These are phyloP conservation scores for Aphyosemion australe DNA, from an alignment of 2,113 vertebrate species.

Conservation along the genomic window DNA sequence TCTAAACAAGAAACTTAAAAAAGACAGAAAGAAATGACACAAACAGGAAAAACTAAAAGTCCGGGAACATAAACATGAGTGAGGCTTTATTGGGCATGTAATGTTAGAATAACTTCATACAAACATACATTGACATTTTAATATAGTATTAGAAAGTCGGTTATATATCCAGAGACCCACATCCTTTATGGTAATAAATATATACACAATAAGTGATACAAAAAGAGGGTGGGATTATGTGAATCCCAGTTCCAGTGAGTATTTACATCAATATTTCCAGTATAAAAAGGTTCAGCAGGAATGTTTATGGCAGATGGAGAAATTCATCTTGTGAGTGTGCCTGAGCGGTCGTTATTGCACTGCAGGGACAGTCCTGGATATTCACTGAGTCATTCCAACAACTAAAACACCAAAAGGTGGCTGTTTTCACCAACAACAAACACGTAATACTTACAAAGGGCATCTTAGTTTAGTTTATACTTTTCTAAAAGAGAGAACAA, in stretches of 20 bases:
- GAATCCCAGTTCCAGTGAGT: constrained; percentile 36
- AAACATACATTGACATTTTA: constrained; percentile 70
- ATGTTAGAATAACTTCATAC: constrained; percentile 66
- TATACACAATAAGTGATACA: constrained; percentile 80
- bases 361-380: constrained; percentile 44
- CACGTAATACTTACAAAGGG: constrained; percentile 67
- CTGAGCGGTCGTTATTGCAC: constrained; percentile 62
- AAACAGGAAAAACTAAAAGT: too few species aligned
- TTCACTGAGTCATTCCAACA: constrained; percentile 39
- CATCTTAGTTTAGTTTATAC: constrained; percentile 43
- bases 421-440: constrained; percentile 14
- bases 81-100: constrained; percentile 74
- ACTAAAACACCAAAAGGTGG: constrained; percentile 21
- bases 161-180: constrained; percentile 68
- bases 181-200: constrained; percentile 81
- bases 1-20: neutral
- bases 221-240: constrained; percentile 43
- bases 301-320: constrained; percentile 33
- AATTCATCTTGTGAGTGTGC: constrained; percentile 29
- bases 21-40: neutral
- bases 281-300: constrained; percentile 6
- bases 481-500: constrained; percentile 34
- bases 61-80: too few species aligned
- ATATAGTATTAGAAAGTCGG: constrained; percentile 66
- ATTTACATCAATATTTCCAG: constrained; percentile 56